Conservation (phyloP, 2,113 vertebrate genomes). For the Gulo gulo region DNA sequence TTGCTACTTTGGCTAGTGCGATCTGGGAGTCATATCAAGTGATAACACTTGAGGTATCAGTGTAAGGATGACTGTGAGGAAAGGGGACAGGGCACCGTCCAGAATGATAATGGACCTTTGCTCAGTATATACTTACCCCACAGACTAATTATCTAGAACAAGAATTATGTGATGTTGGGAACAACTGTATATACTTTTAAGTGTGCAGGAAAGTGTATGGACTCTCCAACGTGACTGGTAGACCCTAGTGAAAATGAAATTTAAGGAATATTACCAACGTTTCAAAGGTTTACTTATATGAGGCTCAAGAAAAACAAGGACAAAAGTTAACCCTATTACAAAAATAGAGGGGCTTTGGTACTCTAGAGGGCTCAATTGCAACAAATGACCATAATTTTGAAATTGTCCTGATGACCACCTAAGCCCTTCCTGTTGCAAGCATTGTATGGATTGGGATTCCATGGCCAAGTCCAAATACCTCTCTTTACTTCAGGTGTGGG, state of each 20-base stretch:
- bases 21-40: neutral
- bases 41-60: neutral
- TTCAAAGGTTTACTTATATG: neutral
- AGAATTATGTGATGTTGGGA: neutral
- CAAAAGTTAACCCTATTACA: neutral
- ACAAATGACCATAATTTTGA: neutral
- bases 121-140: neutral
- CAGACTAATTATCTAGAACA: neutral
- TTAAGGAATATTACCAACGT: neutral
- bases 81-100: too few species aligned
- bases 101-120: neutral
- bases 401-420: neutral
- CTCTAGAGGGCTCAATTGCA: neutral
- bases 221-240: neutral
- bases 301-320: neutral
- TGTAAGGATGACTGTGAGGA: neutral
- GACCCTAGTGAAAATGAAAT: neutral
- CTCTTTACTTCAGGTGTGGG: neutral
- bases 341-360: neutral
- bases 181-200: neutral
- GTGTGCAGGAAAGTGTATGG: neutral
- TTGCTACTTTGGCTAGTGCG: neutral
- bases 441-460: neutral
- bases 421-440: neutral
- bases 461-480: neutral